Base-by-base conservation (phyloP, 1,140 invertebrate genomes). In the Lepidotrigona ventralis region DNA sequence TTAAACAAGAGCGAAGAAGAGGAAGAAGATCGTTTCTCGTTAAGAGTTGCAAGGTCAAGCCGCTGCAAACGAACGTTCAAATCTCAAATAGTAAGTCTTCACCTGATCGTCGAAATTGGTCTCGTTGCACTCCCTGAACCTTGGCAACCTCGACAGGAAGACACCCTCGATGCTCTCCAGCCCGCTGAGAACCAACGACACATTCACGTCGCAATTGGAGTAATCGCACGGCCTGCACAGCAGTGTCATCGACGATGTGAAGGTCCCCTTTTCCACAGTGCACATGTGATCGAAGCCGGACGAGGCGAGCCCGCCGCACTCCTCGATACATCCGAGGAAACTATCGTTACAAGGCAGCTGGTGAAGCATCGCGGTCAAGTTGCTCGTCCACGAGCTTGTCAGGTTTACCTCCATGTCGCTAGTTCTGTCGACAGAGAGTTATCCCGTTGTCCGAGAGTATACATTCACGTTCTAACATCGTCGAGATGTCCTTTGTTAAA, bases 221-320 rank as follows among this genome's bases (percentile, higher is more conserved):
- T 89, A 91, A 73, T 92, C 88, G 66, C 91, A 92, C 0, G 91
- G 89, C 29, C 82, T 86, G 64, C 91, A 92, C 19, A 92, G 82
- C 26, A 92, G 76, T 0, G 88, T 88, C 76, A 85, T 84, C 19
- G 88, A 85, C 15, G 86, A 78, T 8, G 68, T 8, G 26, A 81
- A 72, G 51, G 64, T 77, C 33, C 54, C 86, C 71, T 56, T 79
- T 1, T 82, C 85, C 51, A 82, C 82, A 0, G 84, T 84, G 73
- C 91, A 92, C n/a, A 92, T 72, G n/a, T 90, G 88, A 83, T 92
- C 90, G 83, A 89, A 88, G 19, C 56, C 80, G 2, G 23, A 56
- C 15, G 71, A 53, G 15, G 26, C 23, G 15, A 60, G 14, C 23
- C 63, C 82, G 71, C 89, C 82, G 71, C 89, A 90, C 39, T 87